Percentiles rank a stretch among this genome's conserved stretches.
Evolutionary conservation across 2,797 vertebrate genomes (phyloP).

Genomic region (Oreochromis grahami): DNA sequence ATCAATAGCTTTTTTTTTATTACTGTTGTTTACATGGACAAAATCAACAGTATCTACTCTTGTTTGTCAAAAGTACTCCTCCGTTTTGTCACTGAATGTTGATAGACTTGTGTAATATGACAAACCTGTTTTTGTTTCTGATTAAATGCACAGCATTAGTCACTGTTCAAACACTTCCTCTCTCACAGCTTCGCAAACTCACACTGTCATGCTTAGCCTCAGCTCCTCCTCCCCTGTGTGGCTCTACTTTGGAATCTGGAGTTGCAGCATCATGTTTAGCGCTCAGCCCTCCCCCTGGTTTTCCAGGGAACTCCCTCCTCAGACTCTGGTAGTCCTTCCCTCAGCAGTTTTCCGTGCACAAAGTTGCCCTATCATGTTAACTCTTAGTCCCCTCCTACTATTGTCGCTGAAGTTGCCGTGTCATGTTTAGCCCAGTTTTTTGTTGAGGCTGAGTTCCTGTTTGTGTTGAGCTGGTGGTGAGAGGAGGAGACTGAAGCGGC

Average conservation of each 20-base stretch:
- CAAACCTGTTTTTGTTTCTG: not conserved
- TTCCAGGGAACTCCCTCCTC: conserved; percentile 25
- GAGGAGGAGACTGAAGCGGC: conserved; percentile 46
- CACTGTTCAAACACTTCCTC: conserved; percentile 21
- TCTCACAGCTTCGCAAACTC: not conserved
- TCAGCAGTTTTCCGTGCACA: not conserved
- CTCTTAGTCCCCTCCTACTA: conserved; percentile 13
- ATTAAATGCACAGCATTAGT: not conserved
- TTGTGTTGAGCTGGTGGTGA: conserved; percentile 33
- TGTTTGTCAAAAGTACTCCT: not conserved
- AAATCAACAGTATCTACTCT: not conserved
- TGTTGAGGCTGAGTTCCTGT: conserved; percentile 57
- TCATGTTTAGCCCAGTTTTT: conserved; percentile 60
- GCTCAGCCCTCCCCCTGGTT: conserved; percentile 1
- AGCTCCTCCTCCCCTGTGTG: conserved; percentile 27
- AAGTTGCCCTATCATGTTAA: conserved; percentile 61
- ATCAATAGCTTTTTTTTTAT: not conserved
- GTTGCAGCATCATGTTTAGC: conserved; percentile 50
- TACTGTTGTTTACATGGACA: not conserved
- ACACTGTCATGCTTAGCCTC: conserved; percentile 47
- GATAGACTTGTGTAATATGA: not conserved
- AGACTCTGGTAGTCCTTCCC: conserved; percentile 24
- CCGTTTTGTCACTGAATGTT: not conserved
- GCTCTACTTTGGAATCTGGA: not conserved
- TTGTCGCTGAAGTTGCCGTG: conserved; percentile 39